Base-by-base conservation (phyloP, 1,140 invertebrate species). In the Charaxes varanes region DNA sequence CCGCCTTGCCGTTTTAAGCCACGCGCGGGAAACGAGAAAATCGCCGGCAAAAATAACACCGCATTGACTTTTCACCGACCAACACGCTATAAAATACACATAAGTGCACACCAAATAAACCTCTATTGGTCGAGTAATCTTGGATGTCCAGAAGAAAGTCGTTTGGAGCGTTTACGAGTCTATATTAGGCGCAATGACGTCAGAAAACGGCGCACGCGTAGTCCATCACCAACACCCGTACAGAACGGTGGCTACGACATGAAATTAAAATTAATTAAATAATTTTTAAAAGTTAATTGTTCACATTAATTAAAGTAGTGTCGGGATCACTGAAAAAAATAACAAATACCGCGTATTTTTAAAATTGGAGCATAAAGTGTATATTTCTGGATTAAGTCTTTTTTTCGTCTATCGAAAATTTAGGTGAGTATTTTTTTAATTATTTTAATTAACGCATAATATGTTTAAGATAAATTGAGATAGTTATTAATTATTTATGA, bases 1-100 rank as follows among this genome's bases (percentile, higher is more conserved):
- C 63, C 65, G 31, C 63, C 62, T 73, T 69, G 69, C 78, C 78
- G 78, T 82, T 77, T 82, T 47, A 77, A 78, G 76, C 52, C 69
- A 74, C 62, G 65, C 67, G 59, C 64, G 60, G 65, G 60, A 71
- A 66, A 76, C 61, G 53, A 67, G 70, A 73, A 64, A 67, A 67
- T 60, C 60, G 61, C 59, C 54, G 59, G 65, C 72, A 66, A 78
- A 81, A 82, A 82, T 82, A 82, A 78, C 78, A 68, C 57, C 45
- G 53, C 44, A 51, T 49, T 50, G 53, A 62, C 57, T 62, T 68
- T 74, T 69, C 63, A 62, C 53, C 27, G 31, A 19, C 33, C 30
- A 15, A 47, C 61, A 65, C 14, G 50, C 36, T 58, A 10, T 62
- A 66, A 53, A 19, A 28, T 17, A 3, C 19, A 3, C 2, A 3